Percentiles rank a stretch among this genome's conserved stretches.
Conservation (phyloP, 2,888 invertebrate genomes). For the Drosophila buzzatii region DNA sequence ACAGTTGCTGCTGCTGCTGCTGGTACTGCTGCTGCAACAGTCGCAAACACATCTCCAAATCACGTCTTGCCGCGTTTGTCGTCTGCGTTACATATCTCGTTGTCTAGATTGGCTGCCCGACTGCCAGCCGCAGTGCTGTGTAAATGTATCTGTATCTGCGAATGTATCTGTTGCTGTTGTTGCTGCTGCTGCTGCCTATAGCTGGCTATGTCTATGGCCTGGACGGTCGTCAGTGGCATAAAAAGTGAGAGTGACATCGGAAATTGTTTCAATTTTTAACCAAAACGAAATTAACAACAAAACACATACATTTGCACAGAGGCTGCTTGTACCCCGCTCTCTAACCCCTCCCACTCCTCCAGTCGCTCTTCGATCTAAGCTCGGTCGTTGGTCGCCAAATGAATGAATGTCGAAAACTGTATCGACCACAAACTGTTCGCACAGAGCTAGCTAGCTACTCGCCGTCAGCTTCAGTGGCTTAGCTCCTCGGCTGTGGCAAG, state of each 20-base stretch:
- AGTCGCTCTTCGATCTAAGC: background rate
- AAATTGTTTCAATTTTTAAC: slow-evolving; percentile 84
- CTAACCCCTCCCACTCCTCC: background rate
- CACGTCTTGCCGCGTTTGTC: slow-evolving; percentile 68
- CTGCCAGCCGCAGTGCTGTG: slow-evolving; percentile 17
- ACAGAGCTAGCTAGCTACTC: slow-evolving; percentile 19
- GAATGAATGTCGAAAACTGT: slow-evolving; percentile 84
- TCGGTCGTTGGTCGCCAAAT: slow-evolving; percentile 74
- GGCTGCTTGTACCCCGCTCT: background rate
- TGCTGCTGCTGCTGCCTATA: slow-evolving; percentile 16
- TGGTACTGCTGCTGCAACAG: slow-evolving; percentile 25
- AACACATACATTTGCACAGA: background rate
- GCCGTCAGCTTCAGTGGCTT: slow-evolving; percentile 10
- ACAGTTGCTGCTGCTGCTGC: slow-evolving; percentile 25
- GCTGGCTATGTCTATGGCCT: slow-evolving; percentile 30
- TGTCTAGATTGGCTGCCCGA: slow-evolving; percentile 73
- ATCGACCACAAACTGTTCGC: slow-evolving; percentile 80
- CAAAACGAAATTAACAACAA: slow-evolving; percentile 67
- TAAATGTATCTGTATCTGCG: slow-evolving; percentile 20
- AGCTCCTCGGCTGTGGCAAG: slow-evolving; percentile 47
- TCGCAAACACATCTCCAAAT: slow-evolving; percentile 76
- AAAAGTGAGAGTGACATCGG: slow-evolving; percentile 85
- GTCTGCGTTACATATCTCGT: slow-evolving; percentile 76
- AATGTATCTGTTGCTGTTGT: slow-evolving; percentile 16
- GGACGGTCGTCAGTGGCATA: slow-evolving; percentile 69